These are phyloP conservation scores for Jacana jacana DNA, from an alignment of 2,113 vertebrate species.

Conservation along the genomic window DNA sequence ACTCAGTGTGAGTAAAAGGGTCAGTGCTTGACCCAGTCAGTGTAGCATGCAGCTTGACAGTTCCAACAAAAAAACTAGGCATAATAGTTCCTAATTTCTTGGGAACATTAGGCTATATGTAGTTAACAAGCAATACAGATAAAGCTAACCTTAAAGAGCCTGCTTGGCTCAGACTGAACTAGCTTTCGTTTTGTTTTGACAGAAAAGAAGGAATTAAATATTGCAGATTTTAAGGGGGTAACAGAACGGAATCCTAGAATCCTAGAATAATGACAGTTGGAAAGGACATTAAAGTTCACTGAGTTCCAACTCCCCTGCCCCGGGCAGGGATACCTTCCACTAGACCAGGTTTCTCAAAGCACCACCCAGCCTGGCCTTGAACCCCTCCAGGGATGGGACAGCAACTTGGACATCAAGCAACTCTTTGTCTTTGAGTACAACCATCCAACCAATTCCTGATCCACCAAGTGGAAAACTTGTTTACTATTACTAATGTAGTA, in stretches of 20 bases:
- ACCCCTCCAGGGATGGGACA: background rate
- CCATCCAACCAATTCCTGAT: background rate
- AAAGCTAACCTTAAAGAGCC: background rate
- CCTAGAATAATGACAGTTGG: background rate
- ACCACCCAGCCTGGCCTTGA: background rate
- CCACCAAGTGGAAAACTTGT: background rate
- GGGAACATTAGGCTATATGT: background rate
- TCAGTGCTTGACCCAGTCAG: background rate
- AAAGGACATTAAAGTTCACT: background rate
- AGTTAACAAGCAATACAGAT: constrained; percentile 43
- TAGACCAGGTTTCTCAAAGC: background rate
- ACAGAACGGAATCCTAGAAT: background rate
- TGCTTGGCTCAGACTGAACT: constrained; percentile 8
- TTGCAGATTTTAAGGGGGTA: constrained; percentile 15
- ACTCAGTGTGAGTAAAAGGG: background rate
- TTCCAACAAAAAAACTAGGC: background rate
- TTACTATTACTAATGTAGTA: constrained; percentile 7
- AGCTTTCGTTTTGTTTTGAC: constrained; percentile 35
- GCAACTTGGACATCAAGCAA: background rate
- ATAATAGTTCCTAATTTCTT: background rate
- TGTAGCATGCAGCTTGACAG: background rate
- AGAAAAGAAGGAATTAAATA: constrained; percentile 44
- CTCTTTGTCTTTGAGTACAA: background rate
- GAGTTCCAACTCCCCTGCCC: background rate
- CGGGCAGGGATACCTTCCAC: background rate